phyloP scores from a whole-genome alignment of 2,113 vertebrate species.

The Ailurus styani region DNA sequence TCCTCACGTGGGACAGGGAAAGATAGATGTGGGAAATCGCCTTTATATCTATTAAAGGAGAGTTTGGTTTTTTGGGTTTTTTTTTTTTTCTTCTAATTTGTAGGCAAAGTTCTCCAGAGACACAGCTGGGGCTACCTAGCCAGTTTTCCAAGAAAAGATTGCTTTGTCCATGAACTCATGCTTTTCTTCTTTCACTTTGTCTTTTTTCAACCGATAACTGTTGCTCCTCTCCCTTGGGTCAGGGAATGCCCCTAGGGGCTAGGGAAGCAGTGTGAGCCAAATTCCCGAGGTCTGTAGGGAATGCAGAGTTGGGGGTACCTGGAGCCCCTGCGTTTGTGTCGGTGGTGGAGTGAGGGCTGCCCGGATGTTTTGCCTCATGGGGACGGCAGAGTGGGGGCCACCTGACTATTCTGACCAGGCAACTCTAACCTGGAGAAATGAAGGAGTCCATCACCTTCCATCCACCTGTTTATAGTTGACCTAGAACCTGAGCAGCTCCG shows the following conservation, averaged over 20 bases:
- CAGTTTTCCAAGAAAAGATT: background rate
- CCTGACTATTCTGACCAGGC: background rate
- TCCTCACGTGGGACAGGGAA: background rate
- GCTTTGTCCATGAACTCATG: background rate
- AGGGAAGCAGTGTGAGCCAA: background rate
- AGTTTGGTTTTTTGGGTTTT: background rate
- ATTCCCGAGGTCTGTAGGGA: background rate
- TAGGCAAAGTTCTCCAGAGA: background rate
- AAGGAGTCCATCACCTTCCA: background rate
- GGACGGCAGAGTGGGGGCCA: background rate
- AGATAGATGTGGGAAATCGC: background rate
- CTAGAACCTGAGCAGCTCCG: background rate
- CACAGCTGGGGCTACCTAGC: background rate
- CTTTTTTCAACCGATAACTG: background rate
- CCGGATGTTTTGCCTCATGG: background rate
- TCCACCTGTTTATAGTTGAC: background rate
- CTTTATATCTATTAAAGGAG: background rate
- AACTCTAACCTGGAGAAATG: background rate
- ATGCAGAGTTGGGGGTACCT: background rate
- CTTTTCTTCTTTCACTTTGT: background rate
- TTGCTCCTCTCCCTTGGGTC: background rate
- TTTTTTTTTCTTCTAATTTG: background rate
- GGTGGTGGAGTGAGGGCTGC: rapidly evolving
- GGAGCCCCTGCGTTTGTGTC: background rate
- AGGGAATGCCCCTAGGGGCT: background rate